Evolutionary conservation across 2,113 vertebrate genomes (phyloP).

Genomic region (Paedocypris sp.): DNA sequence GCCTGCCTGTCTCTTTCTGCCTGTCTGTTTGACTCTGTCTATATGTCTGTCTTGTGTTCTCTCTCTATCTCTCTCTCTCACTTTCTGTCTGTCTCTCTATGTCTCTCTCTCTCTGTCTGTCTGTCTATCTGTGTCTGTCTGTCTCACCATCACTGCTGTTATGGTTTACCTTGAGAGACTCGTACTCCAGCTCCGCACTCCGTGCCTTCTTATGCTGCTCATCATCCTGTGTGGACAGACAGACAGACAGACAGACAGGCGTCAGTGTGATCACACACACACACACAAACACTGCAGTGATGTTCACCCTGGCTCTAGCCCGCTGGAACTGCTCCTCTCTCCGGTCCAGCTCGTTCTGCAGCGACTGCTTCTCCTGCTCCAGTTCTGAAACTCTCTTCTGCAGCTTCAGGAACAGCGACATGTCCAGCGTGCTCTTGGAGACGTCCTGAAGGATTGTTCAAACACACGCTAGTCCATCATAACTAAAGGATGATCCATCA

Average conservation of each 20-base stretch:
- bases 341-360: constrained; percentile 89
- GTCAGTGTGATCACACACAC: neutral
- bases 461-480: neutral
- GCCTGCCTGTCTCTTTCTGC: too few relatives aligned
- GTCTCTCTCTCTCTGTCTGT: too few relatives aligned
- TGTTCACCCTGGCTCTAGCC: constrained; percentile 71
- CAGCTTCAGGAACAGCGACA: constrained; percentile 93
- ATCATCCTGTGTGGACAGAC: constrained; percentile 64
- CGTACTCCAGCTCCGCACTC: constrained; percentile 90
- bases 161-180: constrained; percentile 90
- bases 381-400: constrained; percentile 91
- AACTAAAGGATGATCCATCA: neutral
- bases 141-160: too few relatives aligned
- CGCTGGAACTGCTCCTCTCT: constrained; percentile 86
- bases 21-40: too few relatives aligned
- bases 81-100: too few relatives aligned
- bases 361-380: constrained; percentile 87
- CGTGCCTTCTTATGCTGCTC: constrained; percentile 78
- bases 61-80: too few relatives aligned
- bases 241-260: neutral
- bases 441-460: constrained; percentile 65
- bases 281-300: neutral
- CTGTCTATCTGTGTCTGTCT: neutral
- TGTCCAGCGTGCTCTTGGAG: constrained; percentile 78
- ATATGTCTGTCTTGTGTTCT: too few relatives aligned